These are phyloP conservation scores for Xenops minutus DNA, from an alignment of 2,797 vertebrate species.

Conservation along the genomic window DNA sequence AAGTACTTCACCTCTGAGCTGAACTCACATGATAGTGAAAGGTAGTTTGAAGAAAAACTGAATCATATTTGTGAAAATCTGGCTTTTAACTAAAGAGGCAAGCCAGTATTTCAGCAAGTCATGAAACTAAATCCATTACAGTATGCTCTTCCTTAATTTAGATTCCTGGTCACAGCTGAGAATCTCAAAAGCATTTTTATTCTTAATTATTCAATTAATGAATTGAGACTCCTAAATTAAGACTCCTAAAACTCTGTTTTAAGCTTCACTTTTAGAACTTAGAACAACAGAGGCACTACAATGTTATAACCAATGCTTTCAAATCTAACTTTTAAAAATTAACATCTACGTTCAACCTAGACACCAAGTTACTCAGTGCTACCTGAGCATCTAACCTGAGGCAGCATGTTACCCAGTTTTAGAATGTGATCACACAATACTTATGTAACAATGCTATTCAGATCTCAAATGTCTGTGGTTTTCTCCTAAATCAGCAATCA, in stretches of 20 bases:
- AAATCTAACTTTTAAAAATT: not conserved
- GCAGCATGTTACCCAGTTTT: not conserved
- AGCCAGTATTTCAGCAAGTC: not conserved
- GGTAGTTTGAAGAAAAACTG: not conserved
- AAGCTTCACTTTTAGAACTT: not conserved
- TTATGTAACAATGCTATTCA: not conserved
- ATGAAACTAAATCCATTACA: not conserved
- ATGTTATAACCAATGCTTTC: not conserved
- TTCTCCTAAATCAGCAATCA: not conserved
- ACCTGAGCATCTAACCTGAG: rapidly evolving
- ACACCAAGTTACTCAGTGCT: not conserved
- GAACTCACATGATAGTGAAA: not conserved
- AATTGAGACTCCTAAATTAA: not conserved
- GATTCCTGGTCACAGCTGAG: not conserved
- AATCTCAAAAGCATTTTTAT: not conserved
- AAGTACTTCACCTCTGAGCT: not conserved
- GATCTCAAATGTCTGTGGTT: not conserved
- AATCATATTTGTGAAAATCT: not conserved
- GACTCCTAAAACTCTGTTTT: not conserved
- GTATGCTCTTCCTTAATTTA: not conserved
- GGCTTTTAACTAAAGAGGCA: not conserved
- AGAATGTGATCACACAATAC: not conserved
- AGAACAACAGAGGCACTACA: not conserved
- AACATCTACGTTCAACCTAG: not conserved
- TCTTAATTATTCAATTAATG: not conserved